These are phyloP conservation scores for Polyommatus iphigenia DNA, from an alignment of 2,888 invertebrate species.

Conservation along the genomic window DNA sequence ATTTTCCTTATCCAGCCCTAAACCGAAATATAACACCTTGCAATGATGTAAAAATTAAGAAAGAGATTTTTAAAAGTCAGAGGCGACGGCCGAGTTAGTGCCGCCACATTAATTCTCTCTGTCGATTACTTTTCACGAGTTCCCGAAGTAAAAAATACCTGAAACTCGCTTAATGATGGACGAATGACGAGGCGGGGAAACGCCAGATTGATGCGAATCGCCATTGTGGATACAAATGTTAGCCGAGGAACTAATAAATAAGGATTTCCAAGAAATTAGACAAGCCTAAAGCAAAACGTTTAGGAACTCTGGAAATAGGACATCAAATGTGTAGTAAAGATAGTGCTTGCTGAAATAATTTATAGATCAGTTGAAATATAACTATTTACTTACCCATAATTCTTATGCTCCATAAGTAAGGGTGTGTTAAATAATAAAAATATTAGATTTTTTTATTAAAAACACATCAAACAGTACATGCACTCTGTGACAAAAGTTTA, in stretches of 20 bases:
- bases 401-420: too few species aligned
- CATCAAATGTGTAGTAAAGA: not conserved
- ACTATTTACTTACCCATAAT: not conserved
- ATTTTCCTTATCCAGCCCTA: conserved; percentile 42
- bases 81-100: conserved; percentile 70
- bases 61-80: conserved; percentile 67
- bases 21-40: conserved; percentile 63
- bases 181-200: conserved; percentile 41
- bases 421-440: too few species aligned
- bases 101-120: conserved; percentile 75
- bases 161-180: conserved; percentile 47
- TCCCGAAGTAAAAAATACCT: conserved; percentile 53
- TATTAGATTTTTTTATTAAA: too few species aligned
- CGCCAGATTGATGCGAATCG: conserved; percentile 39
- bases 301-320: not conserved
- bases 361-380: not conserved
- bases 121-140: conserved; percentile 63
- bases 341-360: not conserved
- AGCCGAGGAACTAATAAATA: not conserved
- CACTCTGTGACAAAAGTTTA: too few species aligned
- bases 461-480: too few species aligned
- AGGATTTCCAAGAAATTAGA: conserved; percentile 5
- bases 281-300: not conserved
- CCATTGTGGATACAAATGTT: conserved; percentile 28
- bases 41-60: conserved; percentile 78